Evolutionary conservation across 2,113 vertebrate genomes (phyloP).

Genomic region (Psittacus erithacus): DNA sequence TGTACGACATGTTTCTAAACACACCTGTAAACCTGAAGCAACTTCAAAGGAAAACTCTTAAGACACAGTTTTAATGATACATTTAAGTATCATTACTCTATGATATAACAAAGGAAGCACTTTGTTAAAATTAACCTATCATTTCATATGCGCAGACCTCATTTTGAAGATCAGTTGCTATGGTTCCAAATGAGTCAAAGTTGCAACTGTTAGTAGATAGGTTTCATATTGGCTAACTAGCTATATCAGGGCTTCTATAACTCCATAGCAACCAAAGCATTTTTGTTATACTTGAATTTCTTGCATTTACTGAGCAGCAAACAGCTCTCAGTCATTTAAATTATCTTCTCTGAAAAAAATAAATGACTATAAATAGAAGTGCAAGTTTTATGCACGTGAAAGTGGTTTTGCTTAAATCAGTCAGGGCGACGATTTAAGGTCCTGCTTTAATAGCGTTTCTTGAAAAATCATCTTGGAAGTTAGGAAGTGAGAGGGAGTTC

Average conservation of each 20-base stretch:
- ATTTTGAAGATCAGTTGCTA: not conserved
- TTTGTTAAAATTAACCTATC: not conserved
- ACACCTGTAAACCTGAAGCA: not conserved
- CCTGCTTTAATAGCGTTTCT: not conserved
- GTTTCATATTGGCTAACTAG: not conserved
- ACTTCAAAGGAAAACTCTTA: not conserved
- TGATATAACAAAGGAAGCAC: not conserved
- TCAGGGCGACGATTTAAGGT: conserved; percentile 2
- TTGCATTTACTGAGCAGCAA: not conserved
- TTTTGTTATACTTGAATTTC: not conserved
- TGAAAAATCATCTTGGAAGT: not conserved
- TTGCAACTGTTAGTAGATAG: not conserved
- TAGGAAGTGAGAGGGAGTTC: not conserved
- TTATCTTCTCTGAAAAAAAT: not conserved
- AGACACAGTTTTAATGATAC: not conserved
- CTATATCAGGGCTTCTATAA: not conserved
- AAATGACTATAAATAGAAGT: conserved; percentile 24
- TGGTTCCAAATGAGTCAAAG: not conserved
- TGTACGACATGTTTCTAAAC: not conserved
- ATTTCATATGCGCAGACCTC: not conserved
- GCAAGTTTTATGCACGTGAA: not conserved
- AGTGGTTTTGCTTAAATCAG: not conserved
- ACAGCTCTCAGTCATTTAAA: not conserved
- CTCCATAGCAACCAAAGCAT: not conserved
- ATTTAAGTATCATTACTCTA: not conserved